Base-by-base conservation (phyloP, 2,797 vertebrate genomes). In the Apodemus agrarius region DNA sequence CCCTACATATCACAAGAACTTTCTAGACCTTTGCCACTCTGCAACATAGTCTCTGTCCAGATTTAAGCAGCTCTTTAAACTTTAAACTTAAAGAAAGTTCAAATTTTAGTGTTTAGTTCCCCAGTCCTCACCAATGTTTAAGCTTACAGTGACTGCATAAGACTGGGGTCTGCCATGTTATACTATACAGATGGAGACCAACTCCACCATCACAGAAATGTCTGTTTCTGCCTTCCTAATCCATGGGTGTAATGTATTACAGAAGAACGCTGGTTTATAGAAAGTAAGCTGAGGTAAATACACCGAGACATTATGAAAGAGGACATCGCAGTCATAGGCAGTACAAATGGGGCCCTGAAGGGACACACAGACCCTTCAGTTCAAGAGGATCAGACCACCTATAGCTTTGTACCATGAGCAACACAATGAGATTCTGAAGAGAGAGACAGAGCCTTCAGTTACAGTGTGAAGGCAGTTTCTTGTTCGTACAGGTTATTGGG, bases 61-160 rank as follows among this genome's bases (percentile, higher is more conserved):
- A 63, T 9, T 69, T n/a, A 85, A 67, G 34, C 76, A 75, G 5
- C 17, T 59, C 7, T 81, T 82, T 72, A 57, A 57, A 61, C 24
- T 61, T 61, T 61, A 81, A 80, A 80, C 57, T 92, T 92, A 80
- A 91, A 85, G 83, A 65, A 31, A 67, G 87, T 11, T 75, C 34
- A 69, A 81, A 93, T 82, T 46, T 83, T 65, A 76, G 63, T 92
- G 67, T 92, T 79, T 17, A 49, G 22, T 43, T 69, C 29, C 57
- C 74, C 11, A 21, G 37, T 80, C 17, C 61, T 12, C 57, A 82
- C 29, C 34, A 59, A 59, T 0, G 86, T 75, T 85, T 65, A 72
- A 74, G 89, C n/a, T 34, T 54, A 72, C 0, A 82, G 21, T 19
- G 17, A 59, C 37, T n/a, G 7, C 17, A 54, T 6, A 29, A 46